These are phyloP conservation scores for Sebastes goodei DNA, from an alignment of 2,797 vertebrate genomes.

Conservation along the genomic window DNA sequence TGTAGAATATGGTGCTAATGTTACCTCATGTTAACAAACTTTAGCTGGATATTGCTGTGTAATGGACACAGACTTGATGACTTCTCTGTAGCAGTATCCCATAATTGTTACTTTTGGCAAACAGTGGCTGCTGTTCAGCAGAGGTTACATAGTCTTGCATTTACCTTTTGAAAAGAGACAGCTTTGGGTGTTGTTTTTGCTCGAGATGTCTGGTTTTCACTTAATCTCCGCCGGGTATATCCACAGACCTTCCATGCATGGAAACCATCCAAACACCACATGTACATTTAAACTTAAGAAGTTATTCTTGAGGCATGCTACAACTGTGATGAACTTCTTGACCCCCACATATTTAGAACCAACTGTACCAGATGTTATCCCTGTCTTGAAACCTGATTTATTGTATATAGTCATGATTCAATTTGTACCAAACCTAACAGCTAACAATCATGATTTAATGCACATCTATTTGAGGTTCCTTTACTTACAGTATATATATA, in stretches of 20 bases:
- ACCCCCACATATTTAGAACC: not conserved
- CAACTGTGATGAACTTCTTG: not conserved
- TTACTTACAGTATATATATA: slow-evolving; percentile 2
- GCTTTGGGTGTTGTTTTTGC: not conserved
- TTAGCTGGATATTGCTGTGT: not conserved
- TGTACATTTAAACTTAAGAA: not conserved
- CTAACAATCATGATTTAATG: slow-evolving; percentile 41
- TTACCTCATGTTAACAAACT: not conserved
- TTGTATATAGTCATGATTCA: not conserved
- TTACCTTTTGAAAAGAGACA: not conserved
- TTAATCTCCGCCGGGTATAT: not conserved
- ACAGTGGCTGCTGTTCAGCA: not conserved
- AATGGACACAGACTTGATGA: not conserved
- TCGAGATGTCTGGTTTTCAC: not conserved
- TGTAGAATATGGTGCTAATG: not conserved
- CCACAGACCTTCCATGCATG: not conserved
- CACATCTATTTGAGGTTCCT: slow-evolving; percentile 29
- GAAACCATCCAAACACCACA: not conserved
- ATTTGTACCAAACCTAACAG: slow-evolving; percentile 4
- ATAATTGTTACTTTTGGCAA: not conserved
- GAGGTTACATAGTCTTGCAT: not conserved
- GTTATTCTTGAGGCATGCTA: not conserved
- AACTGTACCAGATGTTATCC: not conserved
- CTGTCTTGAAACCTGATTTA: not conserved
- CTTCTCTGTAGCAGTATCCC: not conserved